phyloP scores from a whole-genome alignment of 2,888 invertebrate species.

The Brachylomia viminalis region DNA sequence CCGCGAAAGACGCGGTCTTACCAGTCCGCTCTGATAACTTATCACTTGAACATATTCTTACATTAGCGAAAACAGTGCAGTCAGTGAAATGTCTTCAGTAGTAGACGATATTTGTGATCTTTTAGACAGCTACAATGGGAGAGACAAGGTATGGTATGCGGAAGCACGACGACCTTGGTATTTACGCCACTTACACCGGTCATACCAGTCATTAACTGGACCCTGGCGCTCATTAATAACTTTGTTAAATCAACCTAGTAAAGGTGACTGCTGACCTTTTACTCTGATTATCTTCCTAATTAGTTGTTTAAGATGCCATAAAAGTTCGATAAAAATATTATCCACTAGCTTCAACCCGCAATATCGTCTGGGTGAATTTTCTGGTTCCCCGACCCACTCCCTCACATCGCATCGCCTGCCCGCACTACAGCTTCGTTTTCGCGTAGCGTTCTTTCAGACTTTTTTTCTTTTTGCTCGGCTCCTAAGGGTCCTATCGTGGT shows the following conservation, averaged over 20 bases:
- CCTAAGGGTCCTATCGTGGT: too few relatives aligned
- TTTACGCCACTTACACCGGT: slow-evolving; percentile 70
- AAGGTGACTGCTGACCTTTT: slow-evolving; percentile 35
- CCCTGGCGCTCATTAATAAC: slow-evolving; percentile 56
- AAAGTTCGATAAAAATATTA: slow-evolving; percentile 7
- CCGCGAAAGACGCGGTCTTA: slow-evolving; percentile 37
- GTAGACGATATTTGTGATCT: slow-evolving; percentile 92
- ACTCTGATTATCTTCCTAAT: slow-evolving; percentile 13
- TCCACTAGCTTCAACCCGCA: neutral
- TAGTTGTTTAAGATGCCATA: neutral
- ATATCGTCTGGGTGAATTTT: too few relatives aligned
- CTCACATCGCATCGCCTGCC: too few relatives aligned
- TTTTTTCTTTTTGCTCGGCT: too few relatives aligned
- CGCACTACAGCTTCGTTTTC: too few relatives aligned
- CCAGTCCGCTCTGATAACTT: slow-evolving; percentile 65
- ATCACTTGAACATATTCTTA: slow-evolving; percentile 62
- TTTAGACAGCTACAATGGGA: slow-evolving; percentile 95
- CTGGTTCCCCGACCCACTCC: too few relatives aligned
- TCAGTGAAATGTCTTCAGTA: slow-evolving; percentile 80
- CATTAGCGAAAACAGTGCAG: slow-evolving; percentile 28
- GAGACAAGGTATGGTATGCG: slow-evolving; percentile 93
- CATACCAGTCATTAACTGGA: slow-evolving; percentile 72
- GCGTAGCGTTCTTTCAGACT: too few relatives aligned
- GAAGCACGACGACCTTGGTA: slow-evolving; percentile 79
- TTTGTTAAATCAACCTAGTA: slow-evolving; percentile 11